Conservation (phyloP, 2,113 vertebrate species). For the Scophthalmus maximus region DNA sequence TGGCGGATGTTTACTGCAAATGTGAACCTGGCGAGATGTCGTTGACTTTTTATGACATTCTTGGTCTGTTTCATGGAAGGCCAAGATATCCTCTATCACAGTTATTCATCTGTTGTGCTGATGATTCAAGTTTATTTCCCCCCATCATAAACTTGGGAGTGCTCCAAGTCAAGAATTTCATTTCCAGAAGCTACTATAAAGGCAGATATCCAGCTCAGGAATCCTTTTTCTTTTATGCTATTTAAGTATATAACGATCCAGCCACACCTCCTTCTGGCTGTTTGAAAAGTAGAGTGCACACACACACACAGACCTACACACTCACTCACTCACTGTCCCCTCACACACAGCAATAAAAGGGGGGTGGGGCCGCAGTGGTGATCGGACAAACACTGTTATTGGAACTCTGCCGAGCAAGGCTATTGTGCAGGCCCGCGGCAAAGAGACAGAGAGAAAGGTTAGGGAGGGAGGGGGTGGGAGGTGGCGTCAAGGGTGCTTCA, state of each 20-base stretch:
- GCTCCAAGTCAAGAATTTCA: not conserved
- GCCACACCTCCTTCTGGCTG: conserved; percentile 47
- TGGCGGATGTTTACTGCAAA: too few relatives aligned
- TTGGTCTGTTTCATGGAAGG: too few relatives aligned
- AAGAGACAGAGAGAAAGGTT: conserved; percentile 63
- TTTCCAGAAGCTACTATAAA: conserved; percentile 9
- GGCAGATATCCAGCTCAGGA: conserved; percentile 1
- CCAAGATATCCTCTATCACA: too few relatives aligned
- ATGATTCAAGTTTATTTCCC: not conserved
- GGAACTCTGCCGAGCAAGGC: conserved; percentile 72
- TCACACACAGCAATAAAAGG: conserved; percentile 59
- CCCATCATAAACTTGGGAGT: not conserved
- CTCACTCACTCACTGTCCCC: conserved; percentile 40
- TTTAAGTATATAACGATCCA: conserved; percentile 49
- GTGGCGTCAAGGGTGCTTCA: conserved; percentile 46
- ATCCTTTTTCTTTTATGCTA: not conserved
- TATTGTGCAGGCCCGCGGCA: conserved; percentile 69
- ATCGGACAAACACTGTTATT: conserved; percentile 74
- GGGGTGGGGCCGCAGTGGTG: conserved; percentile 53
- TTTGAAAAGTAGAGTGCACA: conserved; percentile 15
- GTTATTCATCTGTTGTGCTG: not conserved
- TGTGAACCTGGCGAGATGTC: too few relatives aligned
- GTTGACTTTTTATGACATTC: too few relatives aligned
- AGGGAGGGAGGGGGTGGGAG: conserved; percentile 39
- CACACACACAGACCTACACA: not conserved